These are phyloP conservation scores for Drosophila ohnishii DNA, from an alignment of 1,140 invertebrate species.

Conservation along the genomic window DNA sequence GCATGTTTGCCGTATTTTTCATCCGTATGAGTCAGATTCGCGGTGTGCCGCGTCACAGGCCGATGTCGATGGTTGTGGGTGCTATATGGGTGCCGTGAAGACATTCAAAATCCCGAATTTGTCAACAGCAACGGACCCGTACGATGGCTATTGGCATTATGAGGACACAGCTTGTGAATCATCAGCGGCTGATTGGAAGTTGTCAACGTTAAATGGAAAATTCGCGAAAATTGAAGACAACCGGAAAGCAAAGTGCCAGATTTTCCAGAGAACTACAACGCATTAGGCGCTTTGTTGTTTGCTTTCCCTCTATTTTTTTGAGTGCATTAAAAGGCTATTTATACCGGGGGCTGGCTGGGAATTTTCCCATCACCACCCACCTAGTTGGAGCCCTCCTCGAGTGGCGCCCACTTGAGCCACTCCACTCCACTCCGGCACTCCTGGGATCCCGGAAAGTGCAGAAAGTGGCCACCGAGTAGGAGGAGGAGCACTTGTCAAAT, in stretches of 20 bases:
- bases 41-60: slow-evolving; percentile 38
- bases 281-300: slow-evolving; percentile 50
- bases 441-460: slow-evolving; percentile 23
- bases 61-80: slow-evolving; percentile 43
- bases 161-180: slow-evolving; percentile 50
- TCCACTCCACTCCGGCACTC: slow-evolving; percentile 3
- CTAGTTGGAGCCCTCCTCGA: slow-evolving; percentile 37
- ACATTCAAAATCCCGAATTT: slow-evolving; percentile 53
- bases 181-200: slow-evolving; percentile 60
- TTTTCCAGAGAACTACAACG: slow-evolving; percentile 32
- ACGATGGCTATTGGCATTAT: slow-evolving; percentile 59
- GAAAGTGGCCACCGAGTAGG: slow-evolving; percentile 48
- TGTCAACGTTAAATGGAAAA: slow-evolving; percentile 52
- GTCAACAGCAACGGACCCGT: slow-evolving; percentile 33
- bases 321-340: slow-evolving; percentile 69
- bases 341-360: slow-evolving; percentile 24
- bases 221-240: slow-evolving; percentile 13
- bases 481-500: slow-evolving; percentile 56
- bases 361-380: slow-evolving; percentile 50
- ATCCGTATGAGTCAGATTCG: slow-evolving; percentile 39
- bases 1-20: slow-evolving; percentile 46
- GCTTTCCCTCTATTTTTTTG: slow-evolving; percentile 6
- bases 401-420: slow-evolving; percentile 64
- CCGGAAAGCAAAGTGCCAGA: slow-evolving; percentile 20
- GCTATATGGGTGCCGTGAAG: slow-evolving; percentile 14